These are phyloP conservation scores for Drosophila simulans DNA, from an alignment of 1,140 invertebrate species.

Conservation along the genomic window DNA sequence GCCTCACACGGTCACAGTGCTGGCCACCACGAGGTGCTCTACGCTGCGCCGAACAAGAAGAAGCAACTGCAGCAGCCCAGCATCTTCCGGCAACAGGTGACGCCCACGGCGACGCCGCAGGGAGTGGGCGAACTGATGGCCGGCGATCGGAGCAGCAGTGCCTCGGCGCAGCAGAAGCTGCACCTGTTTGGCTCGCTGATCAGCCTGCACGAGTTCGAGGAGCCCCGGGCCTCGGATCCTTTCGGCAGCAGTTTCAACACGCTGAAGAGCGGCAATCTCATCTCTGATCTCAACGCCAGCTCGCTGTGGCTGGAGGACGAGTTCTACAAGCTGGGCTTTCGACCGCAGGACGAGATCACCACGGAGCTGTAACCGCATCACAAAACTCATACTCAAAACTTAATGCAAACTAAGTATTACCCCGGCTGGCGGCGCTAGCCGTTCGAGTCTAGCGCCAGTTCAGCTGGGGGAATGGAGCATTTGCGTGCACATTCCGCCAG, in stretches of 20 bases:
- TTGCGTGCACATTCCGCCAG: slow-evolving; percentile 68
- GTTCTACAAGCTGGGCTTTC: slow-evolving; percentile 89
- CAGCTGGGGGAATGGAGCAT: slow-evolving; percentile 50
- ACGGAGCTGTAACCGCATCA: slow-evolving; percentile 87
- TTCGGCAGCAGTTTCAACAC: slow-evolving; percentile 86
- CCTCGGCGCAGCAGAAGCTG: slow-evolving; percentile 73
- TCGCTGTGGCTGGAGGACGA: slow-evolving; percentile 88
- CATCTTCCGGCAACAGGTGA: slow-evolving; percentile 61
- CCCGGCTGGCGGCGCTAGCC: slow-evolving; percentile 58
- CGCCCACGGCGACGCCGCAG: slow-evolving; percentile 32
- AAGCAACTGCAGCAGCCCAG: slow-evolving; percentile 44
- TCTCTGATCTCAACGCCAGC: slow-evolving; percentile 87
- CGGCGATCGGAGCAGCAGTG: slow-evolving; percentile 63
- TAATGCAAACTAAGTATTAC: slow-evolving; percentile 64
- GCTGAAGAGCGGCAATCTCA: slow-evolving; percentile 84
- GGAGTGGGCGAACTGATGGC: slow-evolving; percentile 64
- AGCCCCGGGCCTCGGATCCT: slow-evolving; percentile 80
- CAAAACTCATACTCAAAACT: slow-evolving; percentile 53
- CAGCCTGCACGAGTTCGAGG: slow-evolving; percentile 85
- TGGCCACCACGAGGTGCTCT: slow-evolving; percentile 63
- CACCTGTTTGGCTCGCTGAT: slow-evolving; percentile 85
- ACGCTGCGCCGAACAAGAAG: slow-evolving; percentile 65
- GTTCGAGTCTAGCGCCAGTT: slow-evolving; percentile 41
- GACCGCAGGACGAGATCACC: slow-evolving; percentile 90
- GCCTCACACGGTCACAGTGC: slow-evolving; percentile 48